A percentile compares a stretch with the other conserved stretches of the same genome.
Conservation (phyloP, 2,888 invertebrate genomes). For the Drosophila ustulata region DNA sequence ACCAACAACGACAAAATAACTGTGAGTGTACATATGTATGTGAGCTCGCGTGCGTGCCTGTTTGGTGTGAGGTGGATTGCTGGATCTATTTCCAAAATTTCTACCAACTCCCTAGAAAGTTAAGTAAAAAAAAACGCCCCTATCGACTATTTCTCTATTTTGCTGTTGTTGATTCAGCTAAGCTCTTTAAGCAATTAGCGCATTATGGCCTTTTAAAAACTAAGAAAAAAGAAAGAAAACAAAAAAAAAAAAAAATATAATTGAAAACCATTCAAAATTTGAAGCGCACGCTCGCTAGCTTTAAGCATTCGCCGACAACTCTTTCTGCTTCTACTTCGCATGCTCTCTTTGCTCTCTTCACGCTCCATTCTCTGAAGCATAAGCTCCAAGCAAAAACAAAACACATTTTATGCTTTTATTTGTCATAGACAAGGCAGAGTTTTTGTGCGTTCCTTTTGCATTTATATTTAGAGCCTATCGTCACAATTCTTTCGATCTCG, state of each 20-base stretch:
- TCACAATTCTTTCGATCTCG: slow-evolving; percentile 27
- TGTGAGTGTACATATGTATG: neutral
- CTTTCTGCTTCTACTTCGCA: slow-evolving; percentile 5
- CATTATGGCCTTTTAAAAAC: slow-evolving; percentile 46
- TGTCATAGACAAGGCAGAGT: slow-evolving; percentile 48
- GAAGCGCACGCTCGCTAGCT: slow-evolving; percentile 42
- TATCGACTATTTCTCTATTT: slow-evolving; percentile 36
- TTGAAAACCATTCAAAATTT: slow-evolving; percentile 46
- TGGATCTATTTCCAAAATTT: slow-evolving; percentile 19
- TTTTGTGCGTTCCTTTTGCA: slow-evolving; percentile 51
- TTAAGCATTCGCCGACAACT: slow-evolving; percentile 26
- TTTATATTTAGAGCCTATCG: slow-evolving; percentile 63
- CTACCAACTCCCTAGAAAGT: slow-evolving; percentile 70
- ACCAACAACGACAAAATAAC: slow-evolving; percentile 1
- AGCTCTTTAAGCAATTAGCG: slow-evolving; percentile 66
- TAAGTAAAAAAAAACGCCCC: slow-evolving; percentile 47
- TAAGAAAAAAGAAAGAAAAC: slow-evolving; percentile 13
- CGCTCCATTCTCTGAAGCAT: slow-evolving; percentile 15
- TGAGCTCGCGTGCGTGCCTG: slow-evolving; percentile 24
- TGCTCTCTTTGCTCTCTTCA: slow-evolving; percentile 14
- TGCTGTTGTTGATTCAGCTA: slow-evolving; percentile 35
- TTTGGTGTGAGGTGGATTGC: neutral
- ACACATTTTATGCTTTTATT: slow-evolving; percentile 35
- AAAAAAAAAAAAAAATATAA: slow-evolving; percentile 27
- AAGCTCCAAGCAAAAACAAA: slow-evolving; percentile 17